Percentiles rank a stretch among this genome's conserved stretches.
Conservation (phyloP, 2,797 vertebrate genomes). For the Poecilia gillii region DNA sequence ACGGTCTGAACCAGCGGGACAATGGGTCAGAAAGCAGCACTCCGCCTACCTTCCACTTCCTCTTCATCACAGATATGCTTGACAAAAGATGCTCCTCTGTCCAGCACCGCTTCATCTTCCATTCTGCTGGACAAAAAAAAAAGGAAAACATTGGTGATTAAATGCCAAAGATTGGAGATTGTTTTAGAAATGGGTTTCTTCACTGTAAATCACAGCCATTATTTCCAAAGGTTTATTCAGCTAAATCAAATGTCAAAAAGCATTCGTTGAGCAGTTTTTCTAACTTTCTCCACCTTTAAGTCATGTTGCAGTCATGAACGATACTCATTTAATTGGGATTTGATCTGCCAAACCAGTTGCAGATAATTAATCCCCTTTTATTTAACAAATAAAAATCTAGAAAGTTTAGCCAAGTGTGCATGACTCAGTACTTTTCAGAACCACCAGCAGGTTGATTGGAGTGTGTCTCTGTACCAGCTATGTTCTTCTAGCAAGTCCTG, state of each 20-base stretch:
- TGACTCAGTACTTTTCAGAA: not conserved
- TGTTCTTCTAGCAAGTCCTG: not conserved
- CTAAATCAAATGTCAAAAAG: not conserved
- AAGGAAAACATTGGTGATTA: not conserved
- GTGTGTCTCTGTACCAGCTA: not conserved
- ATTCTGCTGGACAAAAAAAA: constrained; percentile 76
- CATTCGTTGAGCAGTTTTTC: not conserved
- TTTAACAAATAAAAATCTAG: not conserved
- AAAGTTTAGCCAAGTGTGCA: not conserved
- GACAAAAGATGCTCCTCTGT: constrained; percentile 94
- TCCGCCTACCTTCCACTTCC: constrained; percentile 93
- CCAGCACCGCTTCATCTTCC: constrained; percentile 97
- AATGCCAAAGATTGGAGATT: not conserved
- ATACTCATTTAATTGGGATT: not conserved
- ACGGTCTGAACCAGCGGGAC: not conserved
- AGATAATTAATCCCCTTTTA: not conserved
- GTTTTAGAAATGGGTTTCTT: not conserved
- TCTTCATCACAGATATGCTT: constrained; percentile 96
- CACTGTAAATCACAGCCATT: not conserved
- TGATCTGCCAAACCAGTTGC: not conserved
- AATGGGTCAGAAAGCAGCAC: not conserved
- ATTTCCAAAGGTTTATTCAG: not conserved
- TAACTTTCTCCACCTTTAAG: not conserved
- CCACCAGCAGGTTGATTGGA: not conserved
- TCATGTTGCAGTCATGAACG: not conserved